These are phyloP conservation scores for Chinchilla lanigera DNA, from an alignment of 2,113 vertebrate genomes.

Conservation along the genomic window DNA sequence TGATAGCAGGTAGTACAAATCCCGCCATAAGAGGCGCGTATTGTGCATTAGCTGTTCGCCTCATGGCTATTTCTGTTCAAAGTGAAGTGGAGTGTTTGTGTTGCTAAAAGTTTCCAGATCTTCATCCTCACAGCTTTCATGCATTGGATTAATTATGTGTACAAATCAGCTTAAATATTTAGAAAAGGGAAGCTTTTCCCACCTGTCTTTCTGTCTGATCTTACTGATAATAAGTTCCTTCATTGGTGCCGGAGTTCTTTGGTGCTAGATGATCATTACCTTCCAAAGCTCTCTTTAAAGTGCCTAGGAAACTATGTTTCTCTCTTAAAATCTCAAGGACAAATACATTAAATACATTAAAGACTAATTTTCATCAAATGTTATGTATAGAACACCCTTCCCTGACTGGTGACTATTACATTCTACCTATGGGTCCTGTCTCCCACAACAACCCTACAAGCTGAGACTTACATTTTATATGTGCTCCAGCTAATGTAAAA, in stretches of 20 bases:
- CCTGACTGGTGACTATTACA: not conserved
- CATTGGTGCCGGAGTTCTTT: slow-evolving; percentile 15
- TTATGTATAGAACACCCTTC: not conserved
- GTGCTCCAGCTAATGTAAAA: not conserved
- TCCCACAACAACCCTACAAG: not conserved
- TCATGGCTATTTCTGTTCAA: not conserved
- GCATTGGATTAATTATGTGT: not conserved
- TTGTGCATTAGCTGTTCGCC: not conserved
- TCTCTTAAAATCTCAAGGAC: not conserved
- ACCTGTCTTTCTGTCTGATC: not conserved
- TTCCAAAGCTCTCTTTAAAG: slow-evolving; percentile 52
- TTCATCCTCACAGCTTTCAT: not conserved
- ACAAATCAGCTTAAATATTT: not conserved
- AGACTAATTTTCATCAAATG: slow-evolving; percentile 1
- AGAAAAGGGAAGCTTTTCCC: not conserved
- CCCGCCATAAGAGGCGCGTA: not conserved
- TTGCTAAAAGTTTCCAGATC: not conserved
- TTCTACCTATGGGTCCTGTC: not conserved
- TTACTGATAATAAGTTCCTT: not conserved
- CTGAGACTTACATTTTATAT: not conserved
- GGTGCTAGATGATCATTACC: not conserved
- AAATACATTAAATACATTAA: slow-evolving; percentile 15
- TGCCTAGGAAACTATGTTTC: not conserved
- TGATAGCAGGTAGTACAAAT: not conserved
- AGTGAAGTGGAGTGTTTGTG: not conserved